Percentiles rank a stretch among this genome's conserved stretches.
Evolutionary conservation across 2,888 invertebrate species (phyloP).

Genomic region (Blastobasis lacticolella): DNA sequence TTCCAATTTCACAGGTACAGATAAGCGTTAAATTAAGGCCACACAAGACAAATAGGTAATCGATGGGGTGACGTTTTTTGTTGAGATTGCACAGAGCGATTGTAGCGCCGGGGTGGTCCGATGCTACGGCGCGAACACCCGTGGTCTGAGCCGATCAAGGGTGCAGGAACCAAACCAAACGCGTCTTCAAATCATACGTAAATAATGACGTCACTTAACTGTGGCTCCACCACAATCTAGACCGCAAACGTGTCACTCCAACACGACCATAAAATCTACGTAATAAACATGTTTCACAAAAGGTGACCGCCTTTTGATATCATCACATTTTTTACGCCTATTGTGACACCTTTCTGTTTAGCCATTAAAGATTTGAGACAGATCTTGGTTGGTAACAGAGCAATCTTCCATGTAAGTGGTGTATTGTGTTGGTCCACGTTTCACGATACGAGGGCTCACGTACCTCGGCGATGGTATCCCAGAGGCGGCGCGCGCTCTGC

Average conservation of each 20-base stretch:
- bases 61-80: conserved; percentile 54
- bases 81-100: conserved; percentile 51
- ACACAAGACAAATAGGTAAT: conserved; percentile 55
- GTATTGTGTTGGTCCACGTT: too few species aligned
- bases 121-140: conserved; percentile 3
- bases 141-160: background rate
- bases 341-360: conserved; percentile 6
- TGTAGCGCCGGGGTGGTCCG: conserved; percentile 54
- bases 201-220: too few species aligned
- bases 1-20: conserved; percentile 9
- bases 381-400: conserved; percentile 1
- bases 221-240: conserved; percentile 20
- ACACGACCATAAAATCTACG: conserved; percentile 36
- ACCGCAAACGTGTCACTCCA: conserved; percentile 38
- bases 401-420: too few species aligned
- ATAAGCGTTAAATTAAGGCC: conserved; percentile 58
- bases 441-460: conserved; percentile 38
- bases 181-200: too few species aligned
- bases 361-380: background rate
- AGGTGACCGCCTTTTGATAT: conserved; percentile 32
- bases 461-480: conserved; percentile 68
- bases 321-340: conserved; percentile 22
- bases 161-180: background rate
- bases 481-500: conserved; percentile 41
- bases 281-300: conserved; percentile 41